Base-by-base conservation (phyloP, 2,888 invertebrate genomes). In the Drosophila eohydei region DNA sequence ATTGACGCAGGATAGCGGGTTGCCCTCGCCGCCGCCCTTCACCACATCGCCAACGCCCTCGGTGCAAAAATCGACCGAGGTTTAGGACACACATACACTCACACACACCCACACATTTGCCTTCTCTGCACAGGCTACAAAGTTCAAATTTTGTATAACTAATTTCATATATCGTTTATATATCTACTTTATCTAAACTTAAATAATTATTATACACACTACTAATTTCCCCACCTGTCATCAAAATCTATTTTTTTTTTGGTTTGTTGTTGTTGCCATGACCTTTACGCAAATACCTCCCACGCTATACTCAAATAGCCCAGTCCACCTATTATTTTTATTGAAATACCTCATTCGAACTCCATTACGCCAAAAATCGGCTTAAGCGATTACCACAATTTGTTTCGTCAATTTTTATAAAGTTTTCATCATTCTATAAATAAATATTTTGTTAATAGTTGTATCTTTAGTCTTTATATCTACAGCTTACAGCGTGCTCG, bases 1-100 rank as follows among this genome's bases (percentile, higher is more conserved):
- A 46, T 62, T 91, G 66, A 91, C 91, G 16, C 93, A 93, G 74
- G 92, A 92, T 56, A 90, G 90, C 61, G 93, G 93, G 3, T 73
- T 93, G 62, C 93, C 93, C 2, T 88, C 91, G 34, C 90, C 90
- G 5, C 92, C 74, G 2, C 91, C 89, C 4, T 46, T 84, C 63
- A 89, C 93, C 43, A 92, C 90, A 43, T 91, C 93, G 50, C 93
- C 93, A 21, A 92, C 92, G 34, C 92, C 92, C 44, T 91, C 91
- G 36, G 81, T 88, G 67, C 92, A 91, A 76, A 92, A 89, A 78
- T 93, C 93, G 61, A 93, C 93, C 7, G 93, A 93, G 86, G 93
- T 93, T 66, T 93, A 92, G 90, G 36, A 46, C 50, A 43, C 40
- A 51, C 21, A 74, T 36, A 54, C 38, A 57, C 30, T 43, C 36